Percentiles rank a stretch among this genome's conserved stretches.
Conservation (phyloP, 2,888 invertebrate genomes). For the Eupithecia exiguata region DNA sequence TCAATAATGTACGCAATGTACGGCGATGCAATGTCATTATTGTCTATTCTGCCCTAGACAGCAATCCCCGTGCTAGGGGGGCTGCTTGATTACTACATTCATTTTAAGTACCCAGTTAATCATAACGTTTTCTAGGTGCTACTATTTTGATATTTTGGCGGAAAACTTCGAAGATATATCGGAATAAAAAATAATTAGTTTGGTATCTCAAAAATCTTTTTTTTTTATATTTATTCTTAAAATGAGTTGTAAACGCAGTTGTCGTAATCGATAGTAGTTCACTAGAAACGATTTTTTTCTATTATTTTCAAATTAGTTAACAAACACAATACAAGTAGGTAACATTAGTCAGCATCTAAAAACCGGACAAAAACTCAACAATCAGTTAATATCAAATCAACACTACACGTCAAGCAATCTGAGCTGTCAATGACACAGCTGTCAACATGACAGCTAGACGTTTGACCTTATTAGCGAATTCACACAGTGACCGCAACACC, state of each 20-base stretch:
- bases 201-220: neutral
- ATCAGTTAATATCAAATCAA: slow-evolving; percentile 24
- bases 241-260: neutral
- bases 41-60: too few species aligned
- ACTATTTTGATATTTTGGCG: too few species aligned
- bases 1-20: too few species aligned
- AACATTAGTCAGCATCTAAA: neutral
- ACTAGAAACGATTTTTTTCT: neutral
- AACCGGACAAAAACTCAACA: neutral
- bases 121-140: neutral
- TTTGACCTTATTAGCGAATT: slow-evolving; percentile 45
- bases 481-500: slow-evolving; percentile 47
- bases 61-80: too few species aligned
- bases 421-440: slow-evolving; percentile 10
- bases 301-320: neutral
- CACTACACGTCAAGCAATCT: slow-evolving; percentile 20
- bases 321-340: neutral
- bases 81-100: neutral
- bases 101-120: neutral
- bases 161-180: neutral
- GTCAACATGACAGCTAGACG: slow-evolving; percentile 38
- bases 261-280: neutral
- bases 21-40: too few species aligned
- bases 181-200: neutral
- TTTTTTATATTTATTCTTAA: too few species aligned